Conservation (phyloP, 2,113 vertebrate species). For the Brachypteracias leptosomus region DNA sequence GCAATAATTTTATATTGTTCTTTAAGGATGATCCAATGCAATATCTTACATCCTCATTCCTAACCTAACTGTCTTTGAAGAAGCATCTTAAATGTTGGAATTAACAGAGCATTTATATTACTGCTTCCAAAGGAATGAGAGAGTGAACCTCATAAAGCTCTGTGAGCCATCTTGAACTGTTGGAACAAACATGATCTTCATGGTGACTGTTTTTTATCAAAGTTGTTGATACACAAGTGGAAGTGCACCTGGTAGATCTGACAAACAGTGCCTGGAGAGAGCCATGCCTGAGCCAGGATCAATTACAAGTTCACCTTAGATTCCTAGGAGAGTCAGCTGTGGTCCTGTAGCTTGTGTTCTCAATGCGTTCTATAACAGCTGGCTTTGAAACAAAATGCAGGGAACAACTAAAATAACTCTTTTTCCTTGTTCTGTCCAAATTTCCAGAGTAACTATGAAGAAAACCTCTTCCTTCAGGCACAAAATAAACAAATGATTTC, state of each 20-base stretch:
- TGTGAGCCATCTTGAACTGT: not conserved
- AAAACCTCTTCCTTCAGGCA: not conserved
- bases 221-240: accelerated
- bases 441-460: not conserved
- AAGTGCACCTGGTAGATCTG: not conserved
- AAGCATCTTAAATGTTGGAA: not conserved
- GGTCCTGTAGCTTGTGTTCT: not conserved
- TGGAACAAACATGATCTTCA: not conserved
- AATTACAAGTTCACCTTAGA: not conserved
- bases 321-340: not conserved
- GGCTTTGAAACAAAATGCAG: not conserved
- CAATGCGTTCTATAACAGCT: not conserved
- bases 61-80: not conserved
- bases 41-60: not conserved
- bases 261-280: not conserved
- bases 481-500: not conserved
- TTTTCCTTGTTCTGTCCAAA: not conserved
- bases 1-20: not conserved
- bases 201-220: accelerated
- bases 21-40: not conserved
- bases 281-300: not conserved
- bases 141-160: not conserved
- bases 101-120: not conserved
- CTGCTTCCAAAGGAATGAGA: not conserved
- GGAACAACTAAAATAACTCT: not conserved